A percentile compares a stretch with the other conserved stretches of the same genome.
Conservation (phyloP, 2,888 invertebrate genomes). For the Agrochola macilenta region DNA sequence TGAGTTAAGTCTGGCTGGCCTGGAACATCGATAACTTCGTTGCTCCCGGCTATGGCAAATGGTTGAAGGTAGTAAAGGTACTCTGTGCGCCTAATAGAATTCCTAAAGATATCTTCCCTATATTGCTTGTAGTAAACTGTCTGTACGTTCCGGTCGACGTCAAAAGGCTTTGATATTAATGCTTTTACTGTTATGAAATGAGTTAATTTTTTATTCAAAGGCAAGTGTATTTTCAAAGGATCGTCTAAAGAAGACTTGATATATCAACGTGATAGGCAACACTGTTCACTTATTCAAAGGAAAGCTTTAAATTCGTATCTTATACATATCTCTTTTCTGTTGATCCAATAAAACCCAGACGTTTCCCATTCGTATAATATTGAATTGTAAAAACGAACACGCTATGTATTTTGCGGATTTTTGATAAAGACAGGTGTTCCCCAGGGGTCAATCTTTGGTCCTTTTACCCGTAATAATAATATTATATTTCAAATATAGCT, state of each 20-base stretch:
- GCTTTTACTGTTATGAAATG: conserved; percentile 19
- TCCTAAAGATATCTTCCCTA: conserved; percentile 41
- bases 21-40: conserved; percentile 50
- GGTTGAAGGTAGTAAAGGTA: conserved; percentile 47
- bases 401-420: neutral
- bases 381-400: neutral
- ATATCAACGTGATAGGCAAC: neutral
- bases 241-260: neutral
- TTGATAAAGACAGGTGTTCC: neutral
- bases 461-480: neutral
- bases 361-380: conserved; percentile 4
- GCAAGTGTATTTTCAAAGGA: neutral
- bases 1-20: conserved; percentile 48
- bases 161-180: conserved; percentile 42
- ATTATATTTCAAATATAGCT: no score
- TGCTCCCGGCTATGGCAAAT: conserved; percentile 37
- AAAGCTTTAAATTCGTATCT: no score
- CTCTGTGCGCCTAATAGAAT: conserved; percentile 54
- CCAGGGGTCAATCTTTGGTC: neutral
- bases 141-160: conserved; percentile 15
- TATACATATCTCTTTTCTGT: neutral
- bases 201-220: neutral
- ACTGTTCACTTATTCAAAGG: neutral
- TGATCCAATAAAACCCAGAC: neutral
- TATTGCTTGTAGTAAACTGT: conserved; percentile 40